phyloP scores from a whole-genome alignment of 2,797 vertebrate species.

The Sebastes trivittatus region DNA sequence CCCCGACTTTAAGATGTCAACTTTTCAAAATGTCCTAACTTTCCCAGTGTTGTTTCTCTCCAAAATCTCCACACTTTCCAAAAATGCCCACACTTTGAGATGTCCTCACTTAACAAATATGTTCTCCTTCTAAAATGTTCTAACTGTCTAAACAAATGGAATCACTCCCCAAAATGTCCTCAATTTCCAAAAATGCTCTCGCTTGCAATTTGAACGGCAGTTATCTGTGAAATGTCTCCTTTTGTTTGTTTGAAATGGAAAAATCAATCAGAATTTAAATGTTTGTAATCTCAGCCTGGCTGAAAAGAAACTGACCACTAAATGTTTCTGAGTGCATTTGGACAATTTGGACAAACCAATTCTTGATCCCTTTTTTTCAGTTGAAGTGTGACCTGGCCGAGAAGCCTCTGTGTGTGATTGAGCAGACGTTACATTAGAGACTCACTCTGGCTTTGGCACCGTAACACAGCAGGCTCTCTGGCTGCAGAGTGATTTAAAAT shows the following conservation, averaged over 20 bases:
- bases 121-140: background rate
- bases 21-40: background rate
- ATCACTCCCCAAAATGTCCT: background rate
- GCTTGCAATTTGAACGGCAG: background rate
- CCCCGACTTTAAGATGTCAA: too few relatives aligned
- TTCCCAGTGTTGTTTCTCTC: too few relatives aligned
- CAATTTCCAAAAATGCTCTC: background rate
- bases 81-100: background rate
- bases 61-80: background rate
- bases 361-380: background rate
- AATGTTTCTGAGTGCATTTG: background rate
- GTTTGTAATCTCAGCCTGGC: background rate
- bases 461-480: conserved; percentile 12
- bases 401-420: conserved; percentile 8
- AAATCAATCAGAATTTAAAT: background rate
- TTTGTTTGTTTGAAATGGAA: background rate
- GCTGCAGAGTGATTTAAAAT: conserved; percentile 23
- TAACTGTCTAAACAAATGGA: background rate
- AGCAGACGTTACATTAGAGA: conserved; percentile 8
- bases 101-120: background rate
- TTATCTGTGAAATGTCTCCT: background rate
- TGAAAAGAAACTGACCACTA: background rate
- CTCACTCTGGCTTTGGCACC: conserved; percentile 15
- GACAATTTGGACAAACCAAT: background rate
- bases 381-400: background rate